Evolutionary conservation across 1,140 invertebrate species (phyloP).

Genomic region (Trichogramma pretiosum): DNA sequence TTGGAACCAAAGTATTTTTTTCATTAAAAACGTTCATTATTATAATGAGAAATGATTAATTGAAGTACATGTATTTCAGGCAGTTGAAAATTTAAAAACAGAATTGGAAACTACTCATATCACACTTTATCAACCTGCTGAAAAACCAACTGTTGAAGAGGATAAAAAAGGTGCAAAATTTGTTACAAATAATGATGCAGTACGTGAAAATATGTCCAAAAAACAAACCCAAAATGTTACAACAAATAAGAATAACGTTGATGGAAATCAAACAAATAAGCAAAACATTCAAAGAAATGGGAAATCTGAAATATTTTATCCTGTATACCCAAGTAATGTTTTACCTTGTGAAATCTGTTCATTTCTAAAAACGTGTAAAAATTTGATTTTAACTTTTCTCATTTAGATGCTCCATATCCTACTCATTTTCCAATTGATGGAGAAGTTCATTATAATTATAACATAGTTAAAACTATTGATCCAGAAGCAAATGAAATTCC

Average conservation of each 20-base stretch:
- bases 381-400: constrained; percentile 8
- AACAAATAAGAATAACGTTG: constrained; percentile 3
- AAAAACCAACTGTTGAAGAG: constrained; percentile 5
- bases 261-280: constrained; percentile 6
- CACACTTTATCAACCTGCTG: constrained; percentile 7
- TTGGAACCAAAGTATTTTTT: no score
- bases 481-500: constrained; percentile 51
- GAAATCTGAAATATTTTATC: constrained; percentile 20
- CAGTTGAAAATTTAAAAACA: constrained; percentile 8
- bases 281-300: constrained; percentile 9
- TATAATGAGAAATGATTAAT: background rate
- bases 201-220: constrained; percentile 2
- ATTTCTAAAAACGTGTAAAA: no score
- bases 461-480: constrained; percentile 45
- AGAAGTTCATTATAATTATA: constrained; percentile 33
- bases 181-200: background rate
- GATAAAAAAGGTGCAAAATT: constrained; percentile 12
- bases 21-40: no score
- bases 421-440: constrained; percentile 15
- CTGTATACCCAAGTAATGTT: constrained; percentile 21
- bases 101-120: constrained; percentile 12
- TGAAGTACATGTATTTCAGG: constrained; percentile 4
- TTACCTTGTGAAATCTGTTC: constrained; percentile 12
- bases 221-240: constrained; percentile 1
- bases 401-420: constrained; percentile 18